These are phyloP conservation scores for Sapayoa aenigma DNA, from an alignment of 2,113 vertebrate genomes.

Conservation along the genomic window DNA sequence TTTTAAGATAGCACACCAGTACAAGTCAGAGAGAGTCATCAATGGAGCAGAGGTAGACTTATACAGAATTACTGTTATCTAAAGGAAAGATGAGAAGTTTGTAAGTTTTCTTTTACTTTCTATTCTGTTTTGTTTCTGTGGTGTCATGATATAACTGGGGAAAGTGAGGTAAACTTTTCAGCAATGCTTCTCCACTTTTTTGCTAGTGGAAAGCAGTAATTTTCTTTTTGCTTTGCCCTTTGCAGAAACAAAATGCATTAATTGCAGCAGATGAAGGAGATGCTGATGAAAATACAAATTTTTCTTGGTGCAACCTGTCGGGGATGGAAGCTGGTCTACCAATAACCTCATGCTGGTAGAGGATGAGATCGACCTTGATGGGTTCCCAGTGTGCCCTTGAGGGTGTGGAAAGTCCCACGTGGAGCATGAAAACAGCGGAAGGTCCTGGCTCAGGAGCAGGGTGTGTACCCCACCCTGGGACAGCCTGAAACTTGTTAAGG, in stretches of 20 bases:
- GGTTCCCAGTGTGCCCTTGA: no score
- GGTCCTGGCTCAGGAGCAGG: no score
- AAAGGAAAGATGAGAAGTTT: neutral
- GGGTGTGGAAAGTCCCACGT: no score
- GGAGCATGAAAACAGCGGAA: no score
- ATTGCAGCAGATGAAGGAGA: conserved; percentile 26
- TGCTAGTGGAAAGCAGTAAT: neutral
- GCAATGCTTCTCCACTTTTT: neutral
- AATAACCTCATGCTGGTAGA: no score
- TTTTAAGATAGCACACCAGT: neutral
- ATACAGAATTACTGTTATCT: neutral
- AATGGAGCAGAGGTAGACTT: neutral
- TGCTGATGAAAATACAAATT: conserved; percentile 48
- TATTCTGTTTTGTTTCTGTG: neutral
- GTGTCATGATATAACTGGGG: neutral
- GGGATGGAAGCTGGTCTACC: no score
- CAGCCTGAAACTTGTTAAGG: no score
- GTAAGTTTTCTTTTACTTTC: neutral
- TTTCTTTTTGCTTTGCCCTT: neutral
- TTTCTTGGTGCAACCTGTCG: neutral
- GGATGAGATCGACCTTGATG: no score
- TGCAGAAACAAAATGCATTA: neutral
- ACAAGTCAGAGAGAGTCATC: neutral
- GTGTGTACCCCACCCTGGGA: no score
- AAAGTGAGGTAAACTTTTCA: neutral